Evolutionary conservation across 2,113 vertebrate species (phyloP).

Genomic region (Triplophysa dalaica): DNA sequence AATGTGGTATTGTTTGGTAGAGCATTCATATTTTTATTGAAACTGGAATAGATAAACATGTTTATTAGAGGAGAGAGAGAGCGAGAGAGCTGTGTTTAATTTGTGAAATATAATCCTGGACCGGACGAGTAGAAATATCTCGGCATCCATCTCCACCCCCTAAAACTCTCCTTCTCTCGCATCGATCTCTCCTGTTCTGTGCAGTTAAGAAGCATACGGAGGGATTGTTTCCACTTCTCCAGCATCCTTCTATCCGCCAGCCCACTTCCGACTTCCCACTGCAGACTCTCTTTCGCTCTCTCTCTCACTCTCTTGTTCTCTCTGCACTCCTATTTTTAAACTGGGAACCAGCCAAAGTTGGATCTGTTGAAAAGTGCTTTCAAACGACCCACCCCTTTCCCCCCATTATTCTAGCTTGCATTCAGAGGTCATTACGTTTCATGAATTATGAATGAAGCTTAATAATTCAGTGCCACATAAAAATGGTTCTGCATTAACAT

Average conservation of each 20-base stretch:
- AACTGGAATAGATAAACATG: neutral
- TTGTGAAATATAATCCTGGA: slow-evolving; percentile 4
- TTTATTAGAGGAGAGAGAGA: neutral
- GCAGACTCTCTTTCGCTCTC: neutral
- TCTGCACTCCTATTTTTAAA: slow-evolving; percentile 33
- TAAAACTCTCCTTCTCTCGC: neutral
- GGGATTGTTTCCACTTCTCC: neutral
- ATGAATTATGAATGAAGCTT: slow-evolving; percentile 48
- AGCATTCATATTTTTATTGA: no score
- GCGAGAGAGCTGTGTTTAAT: neutral
- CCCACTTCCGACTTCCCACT: neutral
- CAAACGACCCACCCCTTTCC: neutral
- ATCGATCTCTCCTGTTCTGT: neutral
- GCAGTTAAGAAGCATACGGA: no score
- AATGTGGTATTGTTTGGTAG: neutral
- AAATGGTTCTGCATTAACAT: slow-evolving; percentile 39
- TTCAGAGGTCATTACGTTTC: slow-evolving; percentile 43
- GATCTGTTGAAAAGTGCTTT: slow-evolving; percentile 3
- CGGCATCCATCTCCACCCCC: neutral
- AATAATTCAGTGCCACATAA: slow-evolving; percentile 46
- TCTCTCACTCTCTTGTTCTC: slow-evolving; percentile 1
- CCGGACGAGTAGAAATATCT: neutral
- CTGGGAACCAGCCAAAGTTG: neutral
- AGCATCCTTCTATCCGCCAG: neutral
- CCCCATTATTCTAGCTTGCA: slow-evolving; percentile 41